Conservation (phyloP, 2,113 vertebrate species). For the Pseudorhombus dupliciocellatus region DNA sequence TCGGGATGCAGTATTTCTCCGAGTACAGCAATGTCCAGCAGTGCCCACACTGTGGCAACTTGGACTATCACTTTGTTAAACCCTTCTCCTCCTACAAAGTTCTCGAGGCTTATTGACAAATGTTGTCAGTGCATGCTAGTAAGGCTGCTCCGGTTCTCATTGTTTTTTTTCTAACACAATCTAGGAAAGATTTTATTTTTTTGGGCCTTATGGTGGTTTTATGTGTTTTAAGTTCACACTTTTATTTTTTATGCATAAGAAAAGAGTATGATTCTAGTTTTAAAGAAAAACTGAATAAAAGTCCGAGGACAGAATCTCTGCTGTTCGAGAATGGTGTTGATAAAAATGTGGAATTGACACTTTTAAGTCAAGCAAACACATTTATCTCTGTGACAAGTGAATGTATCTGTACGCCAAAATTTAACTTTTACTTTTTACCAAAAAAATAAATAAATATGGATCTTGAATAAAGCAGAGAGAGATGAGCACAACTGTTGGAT, state of each 20-base stretch:
- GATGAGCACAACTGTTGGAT: neutral
- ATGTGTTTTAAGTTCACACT: constrained; percentile 29
- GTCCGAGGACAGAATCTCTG: constrained; percentile 52
- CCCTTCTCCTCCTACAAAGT: constrained; percentile 99
- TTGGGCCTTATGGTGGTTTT: constrained; percentile 53
- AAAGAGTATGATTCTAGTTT: constrained; percentile 55
- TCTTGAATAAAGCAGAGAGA: constrained; percentile 72
- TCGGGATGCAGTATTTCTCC: constrained; percentile 99
- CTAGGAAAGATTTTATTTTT: constrained; percentile 73
- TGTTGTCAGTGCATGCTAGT: constrained; percentile 92
- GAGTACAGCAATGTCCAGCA: constrained; percentile 99
- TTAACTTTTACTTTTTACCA: constrained; percentile 74
- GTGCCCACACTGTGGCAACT: constrained; percentile 98
- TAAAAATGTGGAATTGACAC: constrained; percentile 67
- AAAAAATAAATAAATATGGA: constrained; percentile 51
- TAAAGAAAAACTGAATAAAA: constrained; percentile 7
- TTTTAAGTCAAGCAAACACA: constrained; percentile 61
- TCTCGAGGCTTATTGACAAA: constrained; percentile 99
- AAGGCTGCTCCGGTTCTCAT: constrained; percentile 70
- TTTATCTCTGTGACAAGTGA: constrained; percentile 86
- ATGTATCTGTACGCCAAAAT: constrained; percentile 90
- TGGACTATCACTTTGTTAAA: constrained; percentile 99
- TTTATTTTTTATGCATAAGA: constrained; percentile 56
- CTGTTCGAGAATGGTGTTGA: constrained; percentile 52
- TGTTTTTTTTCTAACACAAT: constrained; percentile 78